These are phyloP conservation scores for Drosophila mauritiana DNA, from an alignment of 1,140 invertebrate species.

Conservation along the genomic window DNA sequence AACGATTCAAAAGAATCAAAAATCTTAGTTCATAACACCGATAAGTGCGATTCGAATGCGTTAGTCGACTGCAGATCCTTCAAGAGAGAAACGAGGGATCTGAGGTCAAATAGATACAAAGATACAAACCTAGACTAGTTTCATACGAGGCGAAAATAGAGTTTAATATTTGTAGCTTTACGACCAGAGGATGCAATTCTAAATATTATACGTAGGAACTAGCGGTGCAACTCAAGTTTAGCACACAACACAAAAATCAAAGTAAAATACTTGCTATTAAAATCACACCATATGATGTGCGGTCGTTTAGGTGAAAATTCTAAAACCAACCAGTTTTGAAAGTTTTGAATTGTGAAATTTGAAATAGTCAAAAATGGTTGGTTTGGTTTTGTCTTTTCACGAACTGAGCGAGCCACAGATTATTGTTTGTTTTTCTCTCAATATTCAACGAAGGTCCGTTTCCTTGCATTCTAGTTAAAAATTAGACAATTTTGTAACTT, in stretches of 20 bases:
- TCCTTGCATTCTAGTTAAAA: conserved; percentile 1
- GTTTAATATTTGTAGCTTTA: conserved; percentile 44
- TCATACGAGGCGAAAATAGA: conserved; percentile 33
- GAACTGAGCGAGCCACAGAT: conserved; percentile 1
- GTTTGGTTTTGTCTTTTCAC: conserved; percentile 79
- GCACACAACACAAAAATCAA: conserved; percentile 6
- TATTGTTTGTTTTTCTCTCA: background rate
- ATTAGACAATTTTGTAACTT: background rate
- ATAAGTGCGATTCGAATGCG: conserved; percentile 61
- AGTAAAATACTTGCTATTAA: background rate
- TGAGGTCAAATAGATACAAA: conserved; percentile 11
- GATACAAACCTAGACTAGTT: conserved; percentile 37
- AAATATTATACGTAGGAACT: conserved; percentile 29
- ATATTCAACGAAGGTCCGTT: conserved; percentile 7
- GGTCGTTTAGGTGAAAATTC: conserved; percentile 56
- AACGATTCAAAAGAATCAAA: conserved; percentile 42
- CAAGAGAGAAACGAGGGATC: conserved; percentile 12
- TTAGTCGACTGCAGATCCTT: conserved; percentile 22
- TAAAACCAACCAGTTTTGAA: conserved; percentile 77
- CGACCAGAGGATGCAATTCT: conserved; percentile 48
- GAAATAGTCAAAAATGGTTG: conserved; percentile 72
- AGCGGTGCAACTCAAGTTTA: conserved; percentile 13
- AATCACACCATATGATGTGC: conserved; percentile 1
- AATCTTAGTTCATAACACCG: conserved; percentile 62
- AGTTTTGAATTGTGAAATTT: conserved; percentile 55